Conservation (phyloP, 2,113 vertebrate genomes). For the Dissostichus mawsoni region DNA sequence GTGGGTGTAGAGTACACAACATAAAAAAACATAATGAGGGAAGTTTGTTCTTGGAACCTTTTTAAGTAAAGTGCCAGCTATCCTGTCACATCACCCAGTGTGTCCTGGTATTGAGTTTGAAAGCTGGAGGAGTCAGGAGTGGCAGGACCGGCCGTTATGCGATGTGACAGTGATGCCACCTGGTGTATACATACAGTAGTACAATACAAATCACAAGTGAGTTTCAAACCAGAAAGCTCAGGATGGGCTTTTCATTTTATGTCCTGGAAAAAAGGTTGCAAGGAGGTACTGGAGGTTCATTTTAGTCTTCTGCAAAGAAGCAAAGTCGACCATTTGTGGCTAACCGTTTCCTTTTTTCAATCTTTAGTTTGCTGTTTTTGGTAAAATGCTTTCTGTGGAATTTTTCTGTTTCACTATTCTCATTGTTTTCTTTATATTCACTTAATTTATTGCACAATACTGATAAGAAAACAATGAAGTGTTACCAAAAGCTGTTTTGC, state of each 20-base stretch:
- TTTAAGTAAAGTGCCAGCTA: constrained; percentile 18
- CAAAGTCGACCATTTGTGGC: constrained; percentile 33
- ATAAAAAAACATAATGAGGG: not conserved
- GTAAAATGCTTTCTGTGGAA: constrained; percentile 49
- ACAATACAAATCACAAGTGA: constrained; percentile 20
- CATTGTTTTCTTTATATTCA: constrained; percentile 74
- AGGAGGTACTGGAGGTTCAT: constrained; percentile 31
- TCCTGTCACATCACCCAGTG: constrained; percentile 10
- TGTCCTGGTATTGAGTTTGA: constrained; percentile 30
- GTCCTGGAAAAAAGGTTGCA: constrained; percentile 14
- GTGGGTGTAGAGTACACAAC: not conserved
- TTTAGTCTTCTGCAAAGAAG: constrained; percentile 43
- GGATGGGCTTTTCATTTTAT: constrained; percentile 12
- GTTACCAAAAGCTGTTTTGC: constrained; percentile 84
- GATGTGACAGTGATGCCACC: constrained; percentile 63
- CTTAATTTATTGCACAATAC: constrained; percentile 82
- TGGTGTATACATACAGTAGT: constrained; percentile 64
- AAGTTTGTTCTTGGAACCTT: constrained; percentile 17
- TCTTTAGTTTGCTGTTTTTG: constrained; percentile 46
- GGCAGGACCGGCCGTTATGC: constrained; percentile 17
- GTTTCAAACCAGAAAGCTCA: constrained; percentile 12
- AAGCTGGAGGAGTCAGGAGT: constrained; percentile 14
- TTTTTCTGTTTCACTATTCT: constrained; percentile 63
- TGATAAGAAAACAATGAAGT: constrained; percentile 66
- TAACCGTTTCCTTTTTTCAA: constrained; percentile 44